A percentile compares a stretch with the other conserved stretches of the same genome.
These are phyloP conservation scores for Diphyllodes magnificus DNA, from an alignment of 2,113 vertebrate species.

Conservation along the genomic window DNA sequence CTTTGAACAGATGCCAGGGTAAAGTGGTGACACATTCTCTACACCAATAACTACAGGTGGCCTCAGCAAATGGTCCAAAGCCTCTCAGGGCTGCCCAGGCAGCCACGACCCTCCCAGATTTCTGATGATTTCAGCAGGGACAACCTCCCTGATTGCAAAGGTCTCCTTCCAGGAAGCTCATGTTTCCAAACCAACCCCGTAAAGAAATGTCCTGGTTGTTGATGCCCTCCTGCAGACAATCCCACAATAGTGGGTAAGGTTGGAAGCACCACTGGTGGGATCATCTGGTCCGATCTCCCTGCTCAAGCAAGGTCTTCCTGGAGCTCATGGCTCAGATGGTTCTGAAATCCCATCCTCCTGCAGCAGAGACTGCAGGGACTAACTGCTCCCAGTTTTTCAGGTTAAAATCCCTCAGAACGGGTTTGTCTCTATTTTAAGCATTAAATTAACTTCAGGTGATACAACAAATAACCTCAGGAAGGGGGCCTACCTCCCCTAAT, in stretches of 20 bases:
- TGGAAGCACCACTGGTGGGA: background rate
- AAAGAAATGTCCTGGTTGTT: background rate
- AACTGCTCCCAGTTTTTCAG: background rate
- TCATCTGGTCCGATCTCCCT: background rate
- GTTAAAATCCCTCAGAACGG: background rate
- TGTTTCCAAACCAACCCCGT: background rate
- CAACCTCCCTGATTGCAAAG: background rate
- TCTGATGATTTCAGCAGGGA: background rate
- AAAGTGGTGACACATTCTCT: conserved; percentile 25
- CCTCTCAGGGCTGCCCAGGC: background rate
- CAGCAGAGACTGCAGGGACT: background rate
- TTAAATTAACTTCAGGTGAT: background rate
- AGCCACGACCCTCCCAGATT: background rate
- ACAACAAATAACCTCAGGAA: background rate
- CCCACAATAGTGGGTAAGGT: accelerated
- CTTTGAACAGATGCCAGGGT: conserved; percentile 30
- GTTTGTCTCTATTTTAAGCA: background rate
- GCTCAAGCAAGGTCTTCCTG: background rate
- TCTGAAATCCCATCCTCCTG: background rate
- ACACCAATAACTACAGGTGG: conserved; percentile 7
- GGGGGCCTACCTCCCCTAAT: background rate
- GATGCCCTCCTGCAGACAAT: background rate
- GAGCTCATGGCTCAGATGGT: background rate
- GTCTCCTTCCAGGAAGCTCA: background rate
- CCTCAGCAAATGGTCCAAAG: conserved; percentile 13